Evolutionary conservation across 2,113 vertebrate species (phyloP).

Genomic region (Rallus limicola): DNA sequence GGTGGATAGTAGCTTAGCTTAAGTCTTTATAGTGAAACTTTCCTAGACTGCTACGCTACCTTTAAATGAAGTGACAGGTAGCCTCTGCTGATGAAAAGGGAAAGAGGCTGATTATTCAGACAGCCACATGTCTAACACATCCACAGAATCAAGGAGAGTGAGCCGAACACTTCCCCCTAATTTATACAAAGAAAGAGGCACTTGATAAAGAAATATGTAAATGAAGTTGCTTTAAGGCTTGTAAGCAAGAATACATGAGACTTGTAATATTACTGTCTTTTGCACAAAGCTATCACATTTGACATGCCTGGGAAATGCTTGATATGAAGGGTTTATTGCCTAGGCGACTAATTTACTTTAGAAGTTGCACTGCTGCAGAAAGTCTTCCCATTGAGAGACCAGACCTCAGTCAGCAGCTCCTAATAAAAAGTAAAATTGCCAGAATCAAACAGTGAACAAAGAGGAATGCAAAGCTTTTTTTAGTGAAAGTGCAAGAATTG

Average conservation of each 20-base stretch:
- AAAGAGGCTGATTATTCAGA: neutral
- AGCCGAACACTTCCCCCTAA: neutral
- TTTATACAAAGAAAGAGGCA: neutral
- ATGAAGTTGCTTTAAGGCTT: neutral
- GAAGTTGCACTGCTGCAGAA: neutral
- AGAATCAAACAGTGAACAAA: neutral
- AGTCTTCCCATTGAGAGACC: neutral
- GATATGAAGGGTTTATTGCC: neutral
- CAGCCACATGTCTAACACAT: neutral
- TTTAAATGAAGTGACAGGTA: neutral
- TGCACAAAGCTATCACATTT: neutral
- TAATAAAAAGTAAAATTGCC: neutral
- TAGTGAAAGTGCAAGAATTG: neutral
- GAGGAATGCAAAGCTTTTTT: neutral
- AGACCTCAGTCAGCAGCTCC: neutral
- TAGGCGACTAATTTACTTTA: neutral
- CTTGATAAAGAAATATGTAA: neutral
- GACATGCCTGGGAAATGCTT: neutral
- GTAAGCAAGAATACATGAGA: neutral
- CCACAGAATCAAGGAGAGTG: neutral
- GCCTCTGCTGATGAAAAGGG: neutral
- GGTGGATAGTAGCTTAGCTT: neutral
- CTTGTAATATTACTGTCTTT: neutral
- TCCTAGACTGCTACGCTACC: neutral
- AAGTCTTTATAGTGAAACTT: neutral